phyloP scores from a whole-genome alignment of 2,113 vertebrate genomes.

The Hystrix brachyura region DNA sequence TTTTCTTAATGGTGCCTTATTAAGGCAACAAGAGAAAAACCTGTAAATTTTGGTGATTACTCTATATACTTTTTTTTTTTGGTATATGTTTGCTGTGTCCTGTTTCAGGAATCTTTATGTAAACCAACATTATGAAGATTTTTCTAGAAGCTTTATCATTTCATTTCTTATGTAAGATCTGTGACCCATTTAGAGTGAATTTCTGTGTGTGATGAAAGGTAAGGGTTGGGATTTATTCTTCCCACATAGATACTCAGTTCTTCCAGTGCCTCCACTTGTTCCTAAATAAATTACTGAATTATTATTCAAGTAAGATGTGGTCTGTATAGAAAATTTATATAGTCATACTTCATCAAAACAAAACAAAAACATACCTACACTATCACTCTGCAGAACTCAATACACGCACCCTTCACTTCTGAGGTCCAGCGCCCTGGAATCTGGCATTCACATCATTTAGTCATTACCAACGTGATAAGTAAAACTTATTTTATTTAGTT shows the following conservation, averaged over 20 bases:
- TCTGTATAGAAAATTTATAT: not conserved
- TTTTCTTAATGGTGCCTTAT: constrained; percentile 5
- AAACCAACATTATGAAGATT: not conserved
- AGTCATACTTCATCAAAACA: not conserved
- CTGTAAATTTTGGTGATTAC: not conserved
- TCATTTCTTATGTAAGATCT: not conserved
- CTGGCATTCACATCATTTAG: not conserved
- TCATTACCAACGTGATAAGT: not conserved
- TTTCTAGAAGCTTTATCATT: not conserved
- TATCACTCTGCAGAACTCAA: not conserved
- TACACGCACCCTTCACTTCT: not conserved
- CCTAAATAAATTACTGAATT: not conserved
- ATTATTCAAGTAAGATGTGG: not conserved
- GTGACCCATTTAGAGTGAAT: not conserved
- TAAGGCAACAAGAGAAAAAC: not conserved
- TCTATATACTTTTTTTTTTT: not conserved
- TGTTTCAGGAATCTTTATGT: not conserved
- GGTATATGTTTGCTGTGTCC: not conserved
- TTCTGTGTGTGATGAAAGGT: not conserved
- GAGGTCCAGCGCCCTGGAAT: not conserved
- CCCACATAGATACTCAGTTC: not conserved
- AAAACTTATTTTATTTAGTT: not conserved
- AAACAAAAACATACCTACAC: not conserved
- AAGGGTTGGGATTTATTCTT: not conserved
- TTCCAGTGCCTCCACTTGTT: not conserved